A percentile compares a stretch with the other conserved stretches of the same genome.
These are phyloP conservation scores for Meiosimyza platycephala DNA, from an alignment of 2,888 invertebrate species.

Conservation along the genomic window DNA sequence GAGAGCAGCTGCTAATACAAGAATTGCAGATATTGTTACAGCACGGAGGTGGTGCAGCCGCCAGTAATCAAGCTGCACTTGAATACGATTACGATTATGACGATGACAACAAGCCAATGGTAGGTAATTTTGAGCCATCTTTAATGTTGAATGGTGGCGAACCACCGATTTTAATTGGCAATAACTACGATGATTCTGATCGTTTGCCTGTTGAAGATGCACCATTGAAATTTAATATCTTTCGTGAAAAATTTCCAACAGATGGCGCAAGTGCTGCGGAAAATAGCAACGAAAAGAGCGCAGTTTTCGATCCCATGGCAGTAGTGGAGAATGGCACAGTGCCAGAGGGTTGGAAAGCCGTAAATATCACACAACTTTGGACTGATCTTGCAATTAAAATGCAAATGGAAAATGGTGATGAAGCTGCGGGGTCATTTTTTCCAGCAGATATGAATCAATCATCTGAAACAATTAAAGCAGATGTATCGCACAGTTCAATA, in stretches of 20 bases:
- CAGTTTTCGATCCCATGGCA: background rate
- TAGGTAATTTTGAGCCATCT: conserved; percentile 32
- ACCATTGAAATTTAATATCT: conserved; percentile 65
- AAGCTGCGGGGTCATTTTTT: no score
- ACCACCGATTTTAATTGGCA: conserved; percentile 14
- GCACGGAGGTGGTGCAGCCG: conserved; percentile 17
- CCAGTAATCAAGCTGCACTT: conserved; percentile 38
- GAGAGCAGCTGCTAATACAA: conserved; percentile 52
- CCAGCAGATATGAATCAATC: no score
- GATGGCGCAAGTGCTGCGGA: conserved; percentile 36
- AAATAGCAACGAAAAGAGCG: conserved; percentile 34
- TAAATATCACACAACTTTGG: background rate
- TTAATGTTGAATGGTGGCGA: conserved; percentile 27
- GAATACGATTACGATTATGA: conserved; percentile 61
- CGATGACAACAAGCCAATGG: conserved; percentile 36
- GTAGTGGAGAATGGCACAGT: background rate
- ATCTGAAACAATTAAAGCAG: conserved; percentile 18
- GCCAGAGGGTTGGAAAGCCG: background rate
- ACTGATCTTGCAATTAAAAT: background rate
- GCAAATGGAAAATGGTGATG: background rate
- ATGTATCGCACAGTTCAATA: conserved; percentile 5
- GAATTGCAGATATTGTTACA: conserved; percentile 48
- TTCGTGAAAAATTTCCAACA: conserved; percentile 60
- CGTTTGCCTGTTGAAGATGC: conserved; percentile 57
- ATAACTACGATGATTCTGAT: conserved; percentile 31